Percentiles rank a stretch among this genome's conserved stretches.
Conservation (phyloP, 2,797 vertebrate genomes). For the Peromyscus melanophrys region DNA sequence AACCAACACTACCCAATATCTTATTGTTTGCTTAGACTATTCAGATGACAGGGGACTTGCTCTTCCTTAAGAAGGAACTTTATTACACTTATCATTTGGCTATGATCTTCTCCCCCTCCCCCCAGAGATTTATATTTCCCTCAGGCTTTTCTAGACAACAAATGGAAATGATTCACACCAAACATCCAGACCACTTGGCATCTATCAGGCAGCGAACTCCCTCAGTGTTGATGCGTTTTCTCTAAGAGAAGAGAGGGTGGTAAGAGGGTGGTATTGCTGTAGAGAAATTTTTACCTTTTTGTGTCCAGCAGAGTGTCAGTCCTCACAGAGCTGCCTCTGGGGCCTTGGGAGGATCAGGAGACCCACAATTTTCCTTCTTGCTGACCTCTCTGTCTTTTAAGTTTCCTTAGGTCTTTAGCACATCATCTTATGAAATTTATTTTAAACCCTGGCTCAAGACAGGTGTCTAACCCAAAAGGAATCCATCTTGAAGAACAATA, state of each 20-base stretch:
- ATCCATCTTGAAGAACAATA: neutral
- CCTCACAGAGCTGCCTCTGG: neutral
- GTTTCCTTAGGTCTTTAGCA: conserved; percentile 24
- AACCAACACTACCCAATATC: conserved; percentile 12
- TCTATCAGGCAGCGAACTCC: neutral
- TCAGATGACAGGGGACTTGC: neutral
- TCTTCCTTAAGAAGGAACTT: neutral
- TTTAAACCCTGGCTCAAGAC: neutral
- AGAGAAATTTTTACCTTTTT: neutral
- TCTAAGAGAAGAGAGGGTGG: neutral
- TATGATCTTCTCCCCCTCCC: neutral
- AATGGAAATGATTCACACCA: neutral
- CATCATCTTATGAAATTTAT: neutral
- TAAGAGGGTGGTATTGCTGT: neutral
- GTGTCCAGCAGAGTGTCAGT: neutral
- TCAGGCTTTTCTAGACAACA: neutral
- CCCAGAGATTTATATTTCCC: neutral
- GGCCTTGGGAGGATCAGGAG: neutral
- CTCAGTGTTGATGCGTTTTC: neutral
- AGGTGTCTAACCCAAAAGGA: neutral
- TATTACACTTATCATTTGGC: neutral
- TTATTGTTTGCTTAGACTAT: neutral
- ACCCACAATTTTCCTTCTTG: neutral
- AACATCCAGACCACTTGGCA: neutral
- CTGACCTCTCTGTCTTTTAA: neutral